Base-by-base conservation (phyloP, 2,888 invertebrate genomes). In the Polydesmus complanatus region DNA sequence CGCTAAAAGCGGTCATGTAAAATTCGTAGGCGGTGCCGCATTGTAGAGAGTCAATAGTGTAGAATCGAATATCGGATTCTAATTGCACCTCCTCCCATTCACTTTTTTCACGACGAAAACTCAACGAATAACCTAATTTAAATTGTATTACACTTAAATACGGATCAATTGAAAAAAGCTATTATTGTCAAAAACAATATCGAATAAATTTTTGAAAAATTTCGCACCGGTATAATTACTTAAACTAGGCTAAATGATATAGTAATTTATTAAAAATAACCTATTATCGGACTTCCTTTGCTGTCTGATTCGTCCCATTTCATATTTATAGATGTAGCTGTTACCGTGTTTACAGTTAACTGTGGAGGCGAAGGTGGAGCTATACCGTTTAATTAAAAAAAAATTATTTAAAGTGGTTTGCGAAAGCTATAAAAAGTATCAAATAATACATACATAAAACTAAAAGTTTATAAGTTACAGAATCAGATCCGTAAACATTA, bases 21-120 rank as follows among this genome's bases (percentile, higher is more conserved):
- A 95, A 84, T 73, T 93, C 92, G 75, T 95, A 95, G 71, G 88
- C 81, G 14, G 93, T 90, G 66, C 95, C 95, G 73, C 95, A 95
- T 76, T 88, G 84, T 63, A 95, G 77, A 71, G 85, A 88, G 69
- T 91, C 90, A 66, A 94, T 79, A 21, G 88, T 88, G 73, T 74
- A 70, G 21, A 47, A 47, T 26, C 56, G 52, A 19, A 25, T 22
- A 21, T 62, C 59, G 8, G 61, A 86, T 27, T 66, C 68, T 56
- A 71, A 66, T 77, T 89, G 88, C 62, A 86, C 83, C 8, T 87
- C 88, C 76, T 89, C 88, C 92, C 92, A 93, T 70, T 91, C 90
- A 21, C 92, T 92, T 70, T 92, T 93, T 74, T 94, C 93, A 60
- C 91, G 91, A 72, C 93, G 93, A 78, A 89, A 92, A 72, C 89